Base-by-base conservation (phyloP, 1,140 invertebrate genomes). In the Aricia agestis region DNA sequence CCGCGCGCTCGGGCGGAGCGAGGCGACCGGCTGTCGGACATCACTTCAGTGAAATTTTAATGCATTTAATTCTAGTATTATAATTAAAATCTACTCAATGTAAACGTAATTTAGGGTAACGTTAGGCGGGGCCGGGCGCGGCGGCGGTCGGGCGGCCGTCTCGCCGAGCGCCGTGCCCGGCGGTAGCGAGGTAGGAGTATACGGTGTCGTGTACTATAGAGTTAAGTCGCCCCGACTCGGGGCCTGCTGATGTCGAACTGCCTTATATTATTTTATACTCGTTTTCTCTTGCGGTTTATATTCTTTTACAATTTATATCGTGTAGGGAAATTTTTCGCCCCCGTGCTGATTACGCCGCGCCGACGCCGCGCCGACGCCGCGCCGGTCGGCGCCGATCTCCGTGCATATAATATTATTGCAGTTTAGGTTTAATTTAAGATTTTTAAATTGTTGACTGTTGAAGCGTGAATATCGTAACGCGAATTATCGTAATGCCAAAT, bases 41-140 rank as follows among this genome's bases (percentile, higher is more conserved):
- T 63, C 15, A 59, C 58, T n/a, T 59, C 59, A 19, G 18, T 63
- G 59, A 63, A 63, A 63, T 63, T 63, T 63, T 63, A 63, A 63
- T 63, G 59, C 59, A 63, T 63, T 63, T 63, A 63, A 63, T 19
- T 63, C 59, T 63, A 63, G 59, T 63, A 63, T 63, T 63, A 63
- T 63, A 63, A 52, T 52, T 52, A 63, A 63, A 63, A 63, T 63
- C 19, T 63, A 63, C 59, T 63, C 59, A 63, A 59, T 63, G 59
- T 63, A 63, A 63, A 63, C 59, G 18, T 63, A 63, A 63, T 63
- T 63, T 63, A 63, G 59, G 58, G 18, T 63, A 63, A 19, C 19
- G 18, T 11, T 19, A 61, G 9, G 59, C 59, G 59, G 59, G 18
- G 17, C 17, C 19, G 59, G 18, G 17, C 19, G 59, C 19, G 17